These are phyloP conservation scores for Babylonia areolata DNA, from an alignment of 1,140 invertebrate species.

Conservation along the genomic window DNA sequence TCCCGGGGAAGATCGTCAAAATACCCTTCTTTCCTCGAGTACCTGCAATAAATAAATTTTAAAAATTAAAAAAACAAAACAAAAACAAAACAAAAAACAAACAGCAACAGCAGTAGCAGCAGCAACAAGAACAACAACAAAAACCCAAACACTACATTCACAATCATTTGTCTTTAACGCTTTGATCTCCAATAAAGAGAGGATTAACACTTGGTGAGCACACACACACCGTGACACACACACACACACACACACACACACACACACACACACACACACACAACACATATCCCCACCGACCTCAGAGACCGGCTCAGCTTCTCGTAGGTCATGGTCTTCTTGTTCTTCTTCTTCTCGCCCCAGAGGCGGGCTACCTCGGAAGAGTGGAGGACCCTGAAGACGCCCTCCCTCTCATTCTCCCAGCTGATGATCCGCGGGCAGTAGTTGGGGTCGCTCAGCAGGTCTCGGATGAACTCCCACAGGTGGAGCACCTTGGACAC, in stretches of 20 bases:
- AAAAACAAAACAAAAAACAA: neutral
- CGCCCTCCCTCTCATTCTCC: conserved; percentile 90
- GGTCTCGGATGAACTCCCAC: conserved; percentile 74
- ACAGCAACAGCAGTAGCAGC: too few species aligned
- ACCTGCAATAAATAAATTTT: conserved; percentile 75
- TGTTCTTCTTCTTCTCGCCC: conserved; percentile 88
- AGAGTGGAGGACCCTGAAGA: conserved; percentile 92
- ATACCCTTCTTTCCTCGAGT: conserved; percentile 77
- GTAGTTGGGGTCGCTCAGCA: conserved; percentile 60
- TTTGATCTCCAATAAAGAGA: neutral
- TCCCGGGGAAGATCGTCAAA: conserved; percentile 78
- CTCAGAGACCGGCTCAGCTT: conserved; percentile 95
- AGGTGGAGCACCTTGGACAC: conserved; percentile 70
- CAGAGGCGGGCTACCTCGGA: conserved; percentile 91
- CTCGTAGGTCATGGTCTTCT: conserved; percentile 94
- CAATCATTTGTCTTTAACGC: too few species aligned
- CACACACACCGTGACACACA: conserved; percentile 1
- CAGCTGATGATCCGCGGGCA: conserved; percentile 81
- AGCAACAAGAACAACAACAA: too few species aligned
- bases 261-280: conserved; percentile 13
- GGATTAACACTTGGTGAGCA: too few species aligned
- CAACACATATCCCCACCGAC: conserved; percentile 73
- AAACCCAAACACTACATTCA: too few species aligned
- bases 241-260: neutral
- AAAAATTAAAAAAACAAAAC: conserved; percentile 20